Evolutionary conservation across 2,797 vertebrate species (phyloP).

Genomic region (Enteromius treurensis): DNA sequence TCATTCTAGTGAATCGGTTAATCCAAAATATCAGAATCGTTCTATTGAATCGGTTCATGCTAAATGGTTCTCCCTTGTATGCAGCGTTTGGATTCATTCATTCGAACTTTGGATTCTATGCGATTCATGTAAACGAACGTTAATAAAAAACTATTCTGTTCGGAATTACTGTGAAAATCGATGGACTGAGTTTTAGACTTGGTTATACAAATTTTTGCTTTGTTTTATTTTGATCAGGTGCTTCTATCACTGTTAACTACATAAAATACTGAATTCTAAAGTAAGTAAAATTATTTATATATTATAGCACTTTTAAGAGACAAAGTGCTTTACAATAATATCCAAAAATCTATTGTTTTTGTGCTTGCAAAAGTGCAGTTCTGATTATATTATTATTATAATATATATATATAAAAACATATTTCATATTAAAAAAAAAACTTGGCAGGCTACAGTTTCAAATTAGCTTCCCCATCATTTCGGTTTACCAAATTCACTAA

Average conservation of each 20-base stretch:
- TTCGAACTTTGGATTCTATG: background rate
- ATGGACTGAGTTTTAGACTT: background rate
- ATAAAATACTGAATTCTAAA: no score
- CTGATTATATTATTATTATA: background rate
- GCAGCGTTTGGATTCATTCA: background rate
- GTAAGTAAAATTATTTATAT: no score
- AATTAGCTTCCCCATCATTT: background rate
- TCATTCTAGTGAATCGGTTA: background rate
- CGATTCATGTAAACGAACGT: background rate
- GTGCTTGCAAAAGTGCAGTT: background rate
- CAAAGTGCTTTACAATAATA: no score
- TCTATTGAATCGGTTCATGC: background rate
- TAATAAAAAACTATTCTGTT: background rate
- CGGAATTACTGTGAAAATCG: background rate
- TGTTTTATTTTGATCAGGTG: background rate
- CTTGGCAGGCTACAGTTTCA: background rate
- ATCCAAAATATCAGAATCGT: background rate
- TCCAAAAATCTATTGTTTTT: background rate
- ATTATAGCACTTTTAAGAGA: no score
- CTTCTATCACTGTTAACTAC: background rate
- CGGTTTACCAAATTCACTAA: background rate
- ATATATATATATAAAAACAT: background rate
- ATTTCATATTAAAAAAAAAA: background rate
- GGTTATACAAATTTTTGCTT: background rate
- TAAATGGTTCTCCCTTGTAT: background rate